These are phyloP conservation scores for Camptogramma bilineatum DNA, from an alignment of 2,888 invertebrate species.

Conservation along the genomic window DNA sequence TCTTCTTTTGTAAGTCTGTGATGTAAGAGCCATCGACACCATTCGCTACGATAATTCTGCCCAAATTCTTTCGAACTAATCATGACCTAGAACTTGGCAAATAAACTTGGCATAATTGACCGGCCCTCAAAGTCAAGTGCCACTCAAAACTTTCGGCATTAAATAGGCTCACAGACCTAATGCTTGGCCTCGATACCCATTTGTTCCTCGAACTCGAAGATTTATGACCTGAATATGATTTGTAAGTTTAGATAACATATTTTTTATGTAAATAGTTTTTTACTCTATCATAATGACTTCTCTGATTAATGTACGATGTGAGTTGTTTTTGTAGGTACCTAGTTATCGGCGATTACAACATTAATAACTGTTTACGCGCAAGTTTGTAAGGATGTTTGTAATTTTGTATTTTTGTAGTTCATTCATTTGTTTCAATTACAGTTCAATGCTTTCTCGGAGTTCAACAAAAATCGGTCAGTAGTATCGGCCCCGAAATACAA, in stretches of 20 bases:
- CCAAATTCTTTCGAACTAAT: not conserved
- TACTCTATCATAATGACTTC: slow-evolving; percentile 3
- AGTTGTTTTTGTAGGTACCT: not conserved
- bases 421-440: slow-evolving; percentile 17
- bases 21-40: not conserved
- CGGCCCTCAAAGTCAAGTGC: slow-evolving; percentile 31
- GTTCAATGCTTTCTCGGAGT: slow-evolving; percentile 31
- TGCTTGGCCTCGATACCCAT: slow-evolving; percentile 27
- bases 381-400: too few species aligned
- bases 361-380: not conserved
- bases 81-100: slow-evolving; percentile 20
- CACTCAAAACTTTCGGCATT: slow-evolving; percentile 39
- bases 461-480: slow-evolving; percentile 39
- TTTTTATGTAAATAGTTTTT: slow-evolving; percentile 11
- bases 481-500: slow-evolving; percentile 37
- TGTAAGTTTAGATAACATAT: slow-evolving; percentile 19
- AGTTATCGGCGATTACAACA: not conserved
- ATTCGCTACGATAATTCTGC: not conserved
- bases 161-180: slow-evolving; percentile 26
- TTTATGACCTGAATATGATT: slow-evolving; percentile 25
- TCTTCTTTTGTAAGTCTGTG: not conserved
- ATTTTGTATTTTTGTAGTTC: too few species aligned
- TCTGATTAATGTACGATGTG: not conserved
- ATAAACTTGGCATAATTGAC: slow-evolving; percentile 38
- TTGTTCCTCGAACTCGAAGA: slow-evolving; percentile 17